Evolutionary conservation across 2,113 vertebrate genomes (phyloP).

Genomic region (Arvicanthis niloticus): DNA sequence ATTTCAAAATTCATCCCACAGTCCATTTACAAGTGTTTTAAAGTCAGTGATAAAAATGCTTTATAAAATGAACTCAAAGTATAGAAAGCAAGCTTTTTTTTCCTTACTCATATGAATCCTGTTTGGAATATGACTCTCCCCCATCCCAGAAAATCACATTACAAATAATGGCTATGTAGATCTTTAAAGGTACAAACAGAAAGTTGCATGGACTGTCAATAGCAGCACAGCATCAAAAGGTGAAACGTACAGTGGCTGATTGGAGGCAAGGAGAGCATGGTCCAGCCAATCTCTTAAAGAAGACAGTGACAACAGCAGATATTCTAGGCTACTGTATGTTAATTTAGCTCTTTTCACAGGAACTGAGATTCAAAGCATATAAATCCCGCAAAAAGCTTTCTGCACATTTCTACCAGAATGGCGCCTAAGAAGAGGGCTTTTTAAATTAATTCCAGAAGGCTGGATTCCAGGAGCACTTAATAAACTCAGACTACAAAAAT

Average conservation of each 20-base stretch:
- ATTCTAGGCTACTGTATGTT: neutral
- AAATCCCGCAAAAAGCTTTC: conserved; percentile 72
- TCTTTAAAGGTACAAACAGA: neutral
- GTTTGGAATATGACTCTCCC: neutral
- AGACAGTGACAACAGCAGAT: neutral
- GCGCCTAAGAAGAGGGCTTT: neutral
- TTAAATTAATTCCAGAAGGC: conserved; percentile 70
- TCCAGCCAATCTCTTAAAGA: neutral
- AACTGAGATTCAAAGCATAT: conserved; percentile 17
- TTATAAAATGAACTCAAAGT: conserved; percentile 33
- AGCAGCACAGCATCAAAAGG: neutral
- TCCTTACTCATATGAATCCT: neutral
- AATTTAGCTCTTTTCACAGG: conserved; percentile 46
- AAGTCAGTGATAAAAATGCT: neutral
- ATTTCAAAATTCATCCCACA: neutral
- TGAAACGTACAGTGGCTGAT: neutral
- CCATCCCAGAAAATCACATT: conserved; percentile 18
- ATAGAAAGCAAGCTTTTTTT: neutral
- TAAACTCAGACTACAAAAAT: conserved; percentile 78
- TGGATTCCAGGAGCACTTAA: conserved; percentile 69
- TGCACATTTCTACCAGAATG: neutral
- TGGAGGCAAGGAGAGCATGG: neutral
- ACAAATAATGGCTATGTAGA: neutral
- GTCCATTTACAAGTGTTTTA: conserved; percentile 10
- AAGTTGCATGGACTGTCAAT: conserved; percentile 19